Evolutionary conservation across 2,888 invertebrate species (phyloP).

Genomic region (Papilio demoleus): DNA sequence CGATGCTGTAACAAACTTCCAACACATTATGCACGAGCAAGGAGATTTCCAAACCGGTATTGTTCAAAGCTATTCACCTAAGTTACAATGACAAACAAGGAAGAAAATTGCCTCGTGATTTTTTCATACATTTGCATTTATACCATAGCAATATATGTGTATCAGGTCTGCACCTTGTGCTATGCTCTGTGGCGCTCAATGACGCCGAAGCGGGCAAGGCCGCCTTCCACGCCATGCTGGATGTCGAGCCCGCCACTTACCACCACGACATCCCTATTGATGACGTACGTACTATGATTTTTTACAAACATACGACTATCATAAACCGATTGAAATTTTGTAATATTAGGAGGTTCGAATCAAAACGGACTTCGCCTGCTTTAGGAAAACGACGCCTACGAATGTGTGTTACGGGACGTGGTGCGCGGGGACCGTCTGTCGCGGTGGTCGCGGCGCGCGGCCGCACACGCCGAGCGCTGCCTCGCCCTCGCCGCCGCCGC

Average conservation of each 20-base stretch:
- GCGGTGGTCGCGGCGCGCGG: slow-evolving; percentile 72
- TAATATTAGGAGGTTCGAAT: neutral
- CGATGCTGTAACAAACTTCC: slow-evolving; percentile 98
- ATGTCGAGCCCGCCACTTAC: slow-evolving; percentile 86
- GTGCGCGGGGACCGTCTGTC: slow-evolving; percentile 75
- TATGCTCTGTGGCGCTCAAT: slow-evolving; percentile 94
- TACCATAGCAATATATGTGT: slow-evolving; percentile 11
- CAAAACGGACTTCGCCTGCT: neutral
- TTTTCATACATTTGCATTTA: neutral
- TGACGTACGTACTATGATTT: slow-evolving; percentile 62
- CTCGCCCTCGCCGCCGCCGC: slow-evolving; percentile 77
- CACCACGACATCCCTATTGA: slow-evolving; percentile 77
- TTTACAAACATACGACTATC: too few relatives aligned
- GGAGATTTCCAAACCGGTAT: slow-evolving; percentile 91
- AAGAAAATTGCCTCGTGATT: neutral
- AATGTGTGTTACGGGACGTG: slow-evolving; percentile 76
- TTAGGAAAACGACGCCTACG: slow-evolving; percentile 75
- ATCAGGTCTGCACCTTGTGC: slow-evolving; percentile 92
- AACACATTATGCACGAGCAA: slow-evolving; percentile 98
- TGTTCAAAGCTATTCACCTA: too few relatives aligned
- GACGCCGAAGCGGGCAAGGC: slow-evolving; percentile 97
- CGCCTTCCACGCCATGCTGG: slow-evolving; percentile 94
- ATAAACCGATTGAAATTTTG: too few relatives aligned
- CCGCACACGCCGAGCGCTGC: slow-evolving; percentile 76
- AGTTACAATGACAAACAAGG: neutral